Evolutionary conservation across 2,797 vertebrate species (phyloP).

Genomic region (Scolopax bukidnonensis): DNA sequence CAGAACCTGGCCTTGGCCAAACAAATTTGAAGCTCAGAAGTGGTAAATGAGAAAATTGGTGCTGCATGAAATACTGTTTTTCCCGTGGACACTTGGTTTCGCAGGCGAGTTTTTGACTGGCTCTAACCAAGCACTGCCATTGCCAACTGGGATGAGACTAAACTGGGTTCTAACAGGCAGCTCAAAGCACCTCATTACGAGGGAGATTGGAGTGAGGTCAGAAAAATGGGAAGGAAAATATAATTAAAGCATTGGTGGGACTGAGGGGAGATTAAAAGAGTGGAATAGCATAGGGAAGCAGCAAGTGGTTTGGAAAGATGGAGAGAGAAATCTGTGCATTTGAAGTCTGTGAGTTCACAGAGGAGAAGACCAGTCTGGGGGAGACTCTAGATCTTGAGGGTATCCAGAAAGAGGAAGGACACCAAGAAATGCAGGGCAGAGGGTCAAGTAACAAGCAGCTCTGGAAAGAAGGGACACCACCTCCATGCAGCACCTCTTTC

Average conservation of each 20-base stretch:
- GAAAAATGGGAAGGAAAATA: background rate
- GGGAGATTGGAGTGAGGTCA: background rate
- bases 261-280: background rate
- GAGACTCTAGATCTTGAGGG: background rate
- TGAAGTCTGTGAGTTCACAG: background rate
- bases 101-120: background rate
- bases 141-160: background rate
- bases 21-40: background rate
- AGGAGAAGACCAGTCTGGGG: background rate
- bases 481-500: background rate
- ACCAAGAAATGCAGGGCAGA: background rate
- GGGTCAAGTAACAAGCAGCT: background rate
- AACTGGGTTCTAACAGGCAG: background rate
- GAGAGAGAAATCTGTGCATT: background rate
- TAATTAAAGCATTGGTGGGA: background rate
- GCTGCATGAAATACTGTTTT: background rate
- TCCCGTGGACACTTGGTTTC: background rate
- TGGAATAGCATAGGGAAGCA: background rate
- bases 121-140: fast-evolving
- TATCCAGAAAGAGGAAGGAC: background rate
- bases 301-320: background rate
- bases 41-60: background rate
- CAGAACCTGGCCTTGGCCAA: background rate
- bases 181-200: background rate
- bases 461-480: background rate